Base-by-base conservation (phyloP, 2,888 invertebrate genomes). In the Cenopis cana region DNA sequence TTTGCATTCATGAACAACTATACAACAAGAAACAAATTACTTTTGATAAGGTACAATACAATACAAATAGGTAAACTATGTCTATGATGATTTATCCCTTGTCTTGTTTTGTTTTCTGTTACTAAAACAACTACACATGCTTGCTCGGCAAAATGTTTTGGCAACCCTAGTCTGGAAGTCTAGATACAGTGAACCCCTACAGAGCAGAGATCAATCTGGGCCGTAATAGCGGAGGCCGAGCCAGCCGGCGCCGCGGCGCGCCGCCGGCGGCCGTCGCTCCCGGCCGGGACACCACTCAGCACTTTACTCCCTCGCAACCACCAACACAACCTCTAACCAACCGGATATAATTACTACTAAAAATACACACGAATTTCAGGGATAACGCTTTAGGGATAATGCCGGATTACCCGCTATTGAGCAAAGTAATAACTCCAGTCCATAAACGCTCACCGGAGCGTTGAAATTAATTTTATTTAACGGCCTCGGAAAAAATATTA, bases 131-230 rank as follows among this genome's bases (percentile, higher is more conserved):
- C 8, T 14, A n/a, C n/a, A 46, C n/a, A 46, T n/a, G 46, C 46
- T 46, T 20, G 20, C 36, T 17, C 41, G 14, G 50, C 24, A 18
- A 61, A 55, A 66, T 60, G 36, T 49, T 68, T 57, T 67, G 67
- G 71, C 71, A 71, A 18, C 67, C 71, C 67, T 71, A 69, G 49
- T 71, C 76, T 78, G 77, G 79, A 77, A 77, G 75, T 79, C 78
- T 85, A 84, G 85, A 84, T 84, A 80, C 77, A 77, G 73, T 74
- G 77, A 74, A 74, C 79, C 80, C 84, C 85, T 86, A 86, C 86
- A 80, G 83, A 85, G 87, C 78, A 83, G 78, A 89, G 89, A 91
- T 91, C 91, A 91, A 90, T 91, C 90, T 88, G 85, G 84, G 85
- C 84, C 85, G 82, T 88, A 89, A 90, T 88, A 86, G 87, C 85